Evolutionary conservation across 2,888 invertebrate genomes (phyloP).

Genomic region (Torymus tubicola): DNA sequence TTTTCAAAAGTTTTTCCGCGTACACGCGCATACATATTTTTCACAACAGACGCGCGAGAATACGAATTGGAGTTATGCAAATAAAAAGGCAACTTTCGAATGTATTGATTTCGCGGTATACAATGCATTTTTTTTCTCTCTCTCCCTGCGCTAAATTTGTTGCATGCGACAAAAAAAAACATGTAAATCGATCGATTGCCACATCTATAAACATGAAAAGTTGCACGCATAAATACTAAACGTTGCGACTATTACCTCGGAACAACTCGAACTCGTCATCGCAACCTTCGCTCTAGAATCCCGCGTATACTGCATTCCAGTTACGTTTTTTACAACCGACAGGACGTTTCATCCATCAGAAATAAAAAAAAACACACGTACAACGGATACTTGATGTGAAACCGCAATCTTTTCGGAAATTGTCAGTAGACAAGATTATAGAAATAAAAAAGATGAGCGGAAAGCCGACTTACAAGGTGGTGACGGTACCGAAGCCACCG

Average conservation of each 20-base stretch:
- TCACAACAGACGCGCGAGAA: too few relatives aligned
- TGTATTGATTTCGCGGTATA: neutral
- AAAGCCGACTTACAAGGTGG: slow-evolving; percentile 76
- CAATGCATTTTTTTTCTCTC: neutral
- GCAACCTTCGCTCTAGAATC: neutral
- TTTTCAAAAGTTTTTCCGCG: too few relatives aligned
- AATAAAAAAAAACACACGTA: neutral
- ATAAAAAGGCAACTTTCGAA: neutral
- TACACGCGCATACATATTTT: too few relatives aligned
- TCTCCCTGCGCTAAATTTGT: neutral
- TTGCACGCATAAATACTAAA: slow-evolving; percentile 27
- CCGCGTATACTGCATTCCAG: neutral
- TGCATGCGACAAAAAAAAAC: neutral
- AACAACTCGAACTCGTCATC: neutral
- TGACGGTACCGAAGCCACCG: slow-evolving; percentile 89
- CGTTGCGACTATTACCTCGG: neutral
- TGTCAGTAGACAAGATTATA: neutral
- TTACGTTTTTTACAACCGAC: slow-evolving; percentile 1
- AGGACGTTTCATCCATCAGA: neutral
- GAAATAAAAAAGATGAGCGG: slow-evolving; percentile 11
- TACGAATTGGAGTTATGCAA: too few relatives aligned
- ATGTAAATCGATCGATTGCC: slow-evolving; percentile 10
- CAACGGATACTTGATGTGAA: too few relatives aligned
- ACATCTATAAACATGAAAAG: slow-evolving; percentile 26
- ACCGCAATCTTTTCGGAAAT: too few relatives aligned